These are phyloP conservation scores for Microctenopoma steveboyesi DNA, from an alignment of 2,797 vertebrate species.

Conservation along the genomic window DNA sequence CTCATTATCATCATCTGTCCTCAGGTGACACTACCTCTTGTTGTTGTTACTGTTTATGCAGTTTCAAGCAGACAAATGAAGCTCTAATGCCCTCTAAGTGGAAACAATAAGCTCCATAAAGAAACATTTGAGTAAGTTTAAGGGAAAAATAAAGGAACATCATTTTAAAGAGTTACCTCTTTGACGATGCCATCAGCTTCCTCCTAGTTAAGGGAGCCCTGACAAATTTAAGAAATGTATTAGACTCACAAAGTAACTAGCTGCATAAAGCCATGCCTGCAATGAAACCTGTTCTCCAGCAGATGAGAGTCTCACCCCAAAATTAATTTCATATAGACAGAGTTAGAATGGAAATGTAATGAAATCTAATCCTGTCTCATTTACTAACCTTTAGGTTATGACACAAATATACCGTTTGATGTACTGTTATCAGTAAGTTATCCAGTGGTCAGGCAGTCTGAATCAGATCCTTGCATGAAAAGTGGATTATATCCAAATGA, in stretches of 20 bases:
- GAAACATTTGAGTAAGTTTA: no score
- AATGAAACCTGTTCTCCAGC: constrained; percentile 42
- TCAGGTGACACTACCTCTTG: no score
- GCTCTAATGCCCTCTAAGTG: no score
- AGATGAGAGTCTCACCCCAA: constrained; percentile 48
- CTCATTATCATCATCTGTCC: no score
- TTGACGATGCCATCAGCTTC: no score
- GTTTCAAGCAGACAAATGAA: no score
- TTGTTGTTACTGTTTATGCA: no score
- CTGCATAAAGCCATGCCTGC: constrained; percentile 9
- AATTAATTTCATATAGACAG: not conserved
- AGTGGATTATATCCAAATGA: constrained; percentile 18
- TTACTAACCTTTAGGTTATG: constrained; percentile 28
- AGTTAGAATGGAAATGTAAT: constrained; percentile 29
- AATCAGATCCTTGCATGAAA: constrained; percentile 2
- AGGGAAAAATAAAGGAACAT: no score
- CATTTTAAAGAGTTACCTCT: no score
- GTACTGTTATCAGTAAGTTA: constrained; percentile 7
- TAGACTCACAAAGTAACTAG: not conserved
- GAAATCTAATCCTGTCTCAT: constrained; percentile 1
- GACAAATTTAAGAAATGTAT: no score
- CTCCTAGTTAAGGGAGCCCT: no score
- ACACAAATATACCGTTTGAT: not conserved
- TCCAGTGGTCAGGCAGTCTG: not conserved
- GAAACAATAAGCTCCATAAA: no score